Percentiles rank a stretch among this genome's conserved stretches.
Conservation (phyloP, 2,113 vertebrate species). For the Xerus inauris region DNA sequence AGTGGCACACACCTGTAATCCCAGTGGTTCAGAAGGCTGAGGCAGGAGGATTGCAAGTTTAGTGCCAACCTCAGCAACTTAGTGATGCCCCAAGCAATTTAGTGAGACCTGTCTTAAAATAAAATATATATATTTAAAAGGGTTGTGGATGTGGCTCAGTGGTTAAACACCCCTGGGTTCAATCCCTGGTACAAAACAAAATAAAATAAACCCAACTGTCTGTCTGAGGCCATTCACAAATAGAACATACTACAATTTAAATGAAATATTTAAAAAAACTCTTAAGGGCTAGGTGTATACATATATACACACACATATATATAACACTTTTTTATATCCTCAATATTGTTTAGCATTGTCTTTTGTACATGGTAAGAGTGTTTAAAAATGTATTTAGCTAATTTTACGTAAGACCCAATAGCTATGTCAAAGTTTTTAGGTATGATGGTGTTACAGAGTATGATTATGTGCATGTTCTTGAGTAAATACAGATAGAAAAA, state of each 20-base stretch:
- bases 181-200: too few species aligned
- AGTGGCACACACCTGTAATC: too few species aligned
- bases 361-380: neutral
- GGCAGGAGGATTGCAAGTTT: too few species aligned
- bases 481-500: constrained; percentile 60
- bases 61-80: too few species aligned
- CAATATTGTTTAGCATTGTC: neutral
- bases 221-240: neutral
- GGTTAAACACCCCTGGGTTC: too few species aligned
- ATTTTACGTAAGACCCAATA: neutral
- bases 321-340: neutral
- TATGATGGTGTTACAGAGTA: neutral
- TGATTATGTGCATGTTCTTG: constrained; percentile 28
- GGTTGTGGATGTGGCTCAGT: too few species aligned
- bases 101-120: too few species aligned
- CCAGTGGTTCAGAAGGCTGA: too few species aligned
- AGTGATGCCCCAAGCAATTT: too few species aligned
- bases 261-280: neutral
- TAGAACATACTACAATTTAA: constrained; percentile 48
- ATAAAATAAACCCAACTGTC: neutral
- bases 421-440: neutral
- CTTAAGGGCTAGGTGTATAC: neutral
- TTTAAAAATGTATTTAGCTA: neutral
- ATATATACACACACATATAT: too few species aligned
- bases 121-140: too few species aligned